Evolutionary conservation across 2,113 vertebrate species (phyloP).

Genomic region (Mystacornis crossleyi): DNA sequence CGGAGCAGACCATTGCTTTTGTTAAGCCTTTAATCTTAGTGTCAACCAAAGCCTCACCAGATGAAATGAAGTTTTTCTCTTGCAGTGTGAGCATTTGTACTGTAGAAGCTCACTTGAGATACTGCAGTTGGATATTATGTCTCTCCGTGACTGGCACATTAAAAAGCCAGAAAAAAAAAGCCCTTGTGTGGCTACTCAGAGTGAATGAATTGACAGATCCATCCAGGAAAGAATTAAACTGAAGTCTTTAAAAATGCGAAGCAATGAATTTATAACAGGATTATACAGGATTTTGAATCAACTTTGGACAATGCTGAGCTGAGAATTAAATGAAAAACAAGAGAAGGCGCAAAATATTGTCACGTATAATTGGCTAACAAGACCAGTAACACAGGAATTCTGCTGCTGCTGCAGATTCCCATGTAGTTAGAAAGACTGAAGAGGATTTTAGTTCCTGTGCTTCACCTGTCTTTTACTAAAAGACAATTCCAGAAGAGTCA

Average conservation of each 20-base stretch:
- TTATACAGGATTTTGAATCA: constrained; percentile 25
- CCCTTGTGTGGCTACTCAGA: constrained; percentile 14
- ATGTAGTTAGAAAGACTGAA: not conserved
- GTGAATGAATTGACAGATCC: constrained; percentile 41
- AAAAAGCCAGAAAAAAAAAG: constrained; percentile 51
- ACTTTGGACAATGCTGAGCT: not conserved
- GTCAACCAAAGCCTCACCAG: constrained; percentile 31
- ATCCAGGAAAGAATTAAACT: constrained; percentile 38
- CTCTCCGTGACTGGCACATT: constrained; percentile 39
- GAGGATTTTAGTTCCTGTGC: not conserved
- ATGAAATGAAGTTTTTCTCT: constrained; percentile 49
- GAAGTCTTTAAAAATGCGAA: constrained; percentile 51
- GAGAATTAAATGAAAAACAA: constrained; percentile 40
- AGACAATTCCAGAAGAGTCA: not conserved
- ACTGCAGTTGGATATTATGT: not conserved
- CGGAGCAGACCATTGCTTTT: constrained; percentile 13
- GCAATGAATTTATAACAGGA: constrained; percentile 57
- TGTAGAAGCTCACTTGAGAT: constrained; percentile 42
- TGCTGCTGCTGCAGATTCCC: not conserved
- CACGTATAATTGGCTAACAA: not conserved
- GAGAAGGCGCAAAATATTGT: not conserved
- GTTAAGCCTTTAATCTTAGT: constrained; percentile 57
- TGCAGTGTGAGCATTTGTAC: constrained; percentile 36
- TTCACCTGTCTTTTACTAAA: not conserved
- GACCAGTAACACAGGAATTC: not conserved